Base-by-base conservation (phyloP, 2,113 vertebrate genomes). In the Pituophis catenifer region DNA sequence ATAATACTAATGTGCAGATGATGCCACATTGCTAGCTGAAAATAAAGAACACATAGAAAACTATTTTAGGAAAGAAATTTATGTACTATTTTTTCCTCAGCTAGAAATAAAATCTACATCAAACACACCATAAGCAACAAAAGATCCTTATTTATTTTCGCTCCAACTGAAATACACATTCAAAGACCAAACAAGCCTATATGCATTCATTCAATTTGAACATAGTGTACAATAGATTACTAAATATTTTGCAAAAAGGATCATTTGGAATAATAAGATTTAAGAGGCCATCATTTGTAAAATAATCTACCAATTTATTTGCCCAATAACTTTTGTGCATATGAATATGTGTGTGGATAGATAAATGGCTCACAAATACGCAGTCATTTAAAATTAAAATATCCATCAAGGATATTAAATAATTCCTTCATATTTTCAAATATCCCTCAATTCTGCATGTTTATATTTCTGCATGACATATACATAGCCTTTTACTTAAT, bases 391-490 rank as follows among this genome's bases (percentile, higher is more conserved):
- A 55, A 92, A 57, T 19, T 89, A 50, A 92, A 81, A 87, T 89
- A 15, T 57, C 23, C 17, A 57, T 57, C 88, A 89, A 50, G 15
- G 50, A 59, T 86, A 29, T 59, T 62, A 52, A 44, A 90, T 6
- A 75, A 54, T 75, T 59, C n/a, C n/a, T 55, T 59, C 5, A 26
- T 44, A 48, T 13, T 90, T 29, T 48, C 21, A 44, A 48, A 33
- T 29, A 54, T 90, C 33, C 70, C 52, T 93, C 44, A 29, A 38
- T 8, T 23, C 57, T 29, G 53, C 19, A 23, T 44, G n/a, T 90
- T 90, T 50, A 44, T 85, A n/a, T 91, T 91, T 90, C 50, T 24
- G 55, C 86, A 85, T 89, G 93, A 26, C 2, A 95, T 58, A 70
- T 15, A 94, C 33, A 1, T 85, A 17, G 23, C 33, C 65, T 90